Evolutionary conservation across 2,113 vertebrate genomes (phyloP).

Genomic region (Physeter macrocephalus): DNA sequence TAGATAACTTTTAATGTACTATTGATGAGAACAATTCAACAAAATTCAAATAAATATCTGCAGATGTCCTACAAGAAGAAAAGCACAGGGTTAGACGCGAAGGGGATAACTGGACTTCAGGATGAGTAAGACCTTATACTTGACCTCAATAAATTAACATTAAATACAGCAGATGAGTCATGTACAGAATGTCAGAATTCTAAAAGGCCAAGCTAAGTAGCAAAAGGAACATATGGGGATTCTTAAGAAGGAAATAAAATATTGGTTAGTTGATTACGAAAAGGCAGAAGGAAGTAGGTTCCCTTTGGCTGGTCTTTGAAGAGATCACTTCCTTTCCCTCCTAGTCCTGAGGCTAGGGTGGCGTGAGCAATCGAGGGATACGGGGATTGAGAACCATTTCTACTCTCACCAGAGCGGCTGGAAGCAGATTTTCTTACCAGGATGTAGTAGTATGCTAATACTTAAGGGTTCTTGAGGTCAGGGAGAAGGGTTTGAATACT

Average conservation of each 20-base stretch:
- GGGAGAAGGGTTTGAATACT: neutral
- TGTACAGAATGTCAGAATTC: neutral
- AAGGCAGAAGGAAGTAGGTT: neutral
- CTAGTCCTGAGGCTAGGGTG: neutral
- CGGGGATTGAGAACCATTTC: neutral
- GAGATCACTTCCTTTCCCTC: neutral
- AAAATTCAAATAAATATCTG: slow-evolving; percentile 8
- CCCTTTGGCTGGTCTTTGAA: neutral
- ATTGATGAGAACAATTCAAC: neutral
- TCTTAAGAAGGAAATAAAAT: neutral
- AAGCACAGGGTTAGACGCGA: neutral
- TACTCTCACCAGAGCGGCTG: neutral
- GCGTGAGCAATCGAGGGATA: accelerated
- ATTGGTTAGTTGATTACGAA: neutral
- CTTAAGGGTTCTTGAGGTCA: neutral
- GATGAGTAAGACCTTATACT: slow-evolving; percentile 36
- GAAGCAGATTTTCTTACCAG: neutral
- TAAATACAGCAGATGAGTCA: slow-evolving; percentile 49
- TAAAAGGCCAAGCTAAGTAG: slow-evolving; percentile 23
- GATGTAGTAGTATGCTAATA: neutral
- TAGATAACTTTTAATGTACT: neutral
- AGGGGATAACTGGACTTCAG: neutral
- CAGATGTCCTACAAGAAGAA: neutral
- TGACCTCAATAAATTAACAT: slow-evolving; percentile 55
- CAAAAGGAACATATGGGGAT: neutral